Percentiles rank a stretch among this genome's conserved stretches.
These are phyloP conservation scores for Eupithecia pulchellata DNA, from an alignment of 2,888 invertebrate genomes.

Conservation along the genomic window DNA sequence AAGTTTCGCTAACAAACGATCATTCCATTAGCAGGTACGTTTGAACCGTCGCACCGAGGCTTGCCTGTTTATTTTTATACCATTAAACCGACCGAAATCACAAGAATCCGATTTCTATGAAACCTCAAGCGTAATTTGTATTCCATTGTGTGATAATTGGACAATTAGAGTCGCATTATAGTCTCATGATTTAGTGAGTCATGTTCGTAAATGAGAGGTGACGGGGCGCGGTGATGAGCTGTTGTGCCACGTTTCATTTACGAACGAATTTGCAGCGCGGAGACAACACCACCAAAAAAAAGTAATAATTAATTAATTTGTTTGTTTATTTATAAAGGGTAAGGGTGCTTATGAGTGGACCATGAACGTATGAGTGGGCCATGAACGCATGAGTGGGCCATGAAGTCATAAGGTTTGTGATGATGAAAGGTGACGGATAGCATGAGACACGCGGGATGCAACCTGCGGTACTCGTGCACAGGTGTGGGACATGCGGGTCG, in stretches of 20 bases:
- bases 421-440: too few species aligned
- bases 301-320: too few species aligned
- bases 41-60: not conserved
- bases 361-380: too few species aligned
- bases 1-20: not conserved
- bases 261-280: not conserved
- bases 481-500: too few species aligned
- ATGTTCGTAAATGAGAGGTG: not conserved
- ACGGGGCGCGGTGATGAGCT: not conserved
- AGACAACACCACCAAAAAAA: not conserved
- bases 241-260: too few species aligned
- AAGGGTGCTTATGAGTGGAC: too few species aligned
- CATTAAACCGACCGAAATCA: not conserved
- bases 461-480: too few species aligned
- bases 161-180: not conserved
- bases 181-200: not conserved
- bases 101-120: not conserved
- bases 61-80: not conserved
- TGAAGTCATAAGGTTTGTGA: too few species aligned
- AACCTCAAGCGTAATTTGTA: not conserved
- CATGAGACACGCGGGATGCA: too few species aligned
- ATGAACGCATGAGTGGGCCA: too few species aligned
- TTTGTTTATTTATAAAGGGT: too few species aligned
- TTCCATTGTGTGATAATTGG: conserved; percentile 12
- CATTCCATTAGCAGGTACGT: not conserved